phyloP scores from a whole-genome alignment of 1,140 invertebrate genomes.

The Orussus abietinus region DNA sequence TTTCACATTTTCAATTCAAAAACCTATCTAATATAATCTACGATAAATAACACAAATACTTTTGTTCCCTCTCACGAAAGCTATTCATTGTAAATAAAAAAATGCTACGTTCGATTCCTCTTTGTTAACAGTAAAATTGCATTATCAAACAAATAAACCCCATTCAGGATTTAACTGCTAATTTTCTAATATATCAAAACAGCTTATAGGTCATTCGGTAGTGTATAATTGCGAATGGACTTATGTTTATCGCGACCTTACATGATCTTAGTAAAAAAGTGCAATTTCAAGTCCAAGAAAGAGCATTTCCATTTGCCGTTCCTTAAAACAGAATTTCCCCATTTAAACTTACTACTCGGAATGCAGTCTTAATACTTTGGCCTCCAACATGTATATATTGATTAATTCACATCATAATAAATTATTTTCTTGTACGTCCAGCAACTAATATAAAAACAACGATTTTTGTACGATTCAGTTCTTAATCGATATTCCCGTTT shows the following conservation, averaged over 20 bases:
- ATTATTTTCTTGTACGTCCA: slow-evolving; percentile 3
- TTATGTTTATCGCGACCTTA: slow-evolving; percentile 20
- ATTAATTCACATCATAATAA: background rate
- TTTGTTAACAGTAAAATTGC: slow-evolving; percentile 18
- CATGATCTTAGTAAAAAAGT: slow-evolving; percentile 19
- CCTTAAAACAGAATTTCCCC: slow-evolving; percentile 21
- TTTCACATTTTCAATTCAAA: slow-evolving; percentile 1
- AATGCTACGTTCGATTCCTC: slow-evolving; percentile 21
- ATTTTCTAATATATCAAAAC: slow-evolving; percentile 22
- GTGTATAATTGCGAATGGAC: slow-evolving; percentile 29
- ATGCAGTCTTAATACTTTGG: slow-evolving; percentile 29
- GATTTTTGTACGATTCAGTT: no score
- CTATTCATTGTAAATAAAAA: slow-evolving; percentile 17
- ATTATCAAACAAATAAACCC: slow-evolving; percentile 24
- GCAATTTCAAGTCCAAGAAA: slow-evolving; percentile 17
- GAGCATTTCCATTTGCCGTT: slow-evolving; percentile 13
- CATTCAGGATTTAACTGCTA: slow-evolving; percentile 18
- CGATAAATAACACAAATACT: slow-evolving; percentile 17
- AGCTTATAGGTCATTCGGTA: slow-evolving; percentile 19
- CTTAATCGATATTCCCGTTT: no score
- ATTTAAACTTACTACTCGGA: slow-evolving; percentile 22
- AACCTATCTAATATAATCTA: slow-evolving; percentile 9
- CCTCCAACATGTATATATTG: slow-evolving; percentile 14
- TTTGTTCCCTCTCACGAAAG: slow-evolving; percentile 17
- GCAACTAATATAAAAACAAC: background rate